Percentiles rank a stretch among this genome's conserved stretches.
phyloP scores from a whole-genome alignment of 2,888 invertebrate genomes.

The Strigamia crassipes region DNA sequence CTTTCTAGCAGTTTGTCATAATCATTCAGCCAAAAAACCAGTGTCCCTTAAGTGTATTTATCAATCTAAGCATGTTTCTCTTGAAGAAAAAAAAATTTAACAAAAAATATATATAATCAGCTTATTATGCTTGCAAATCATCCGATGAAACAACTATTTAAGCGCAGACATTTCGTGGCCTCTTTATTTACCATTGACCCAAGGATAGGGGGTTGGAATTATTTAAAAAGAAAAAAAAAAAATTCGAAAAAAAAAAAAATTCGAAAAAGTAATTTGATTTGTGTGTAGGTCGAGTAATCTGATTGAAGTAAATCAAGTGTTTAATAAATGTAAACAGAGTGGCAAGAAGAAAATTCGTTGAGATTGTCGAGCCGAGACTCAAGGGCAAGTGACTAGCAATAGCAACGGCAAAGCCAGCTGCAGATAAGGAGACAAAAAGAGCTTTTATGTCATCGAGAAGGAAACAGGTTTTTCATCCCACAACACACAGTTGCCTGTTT shows the following conservation, averaged over 20 bases:
- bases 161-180: conserved; percentile 7
- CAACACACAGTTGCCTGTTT: conserved; percentile 29
- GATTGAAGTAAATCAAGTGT: conserved; percentile 22
- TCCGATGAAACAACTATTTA: neutral
- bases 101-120: neutral
- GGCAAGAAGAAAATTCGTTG: neutral
- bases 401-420: conserved; percentile 9
- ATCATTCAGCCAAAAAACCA: no score
- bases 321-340: conserved; percentile 27
- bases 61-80: no score
- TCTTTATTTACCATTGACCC: conserved; percentile 27
- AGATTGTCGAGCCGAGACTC: neutral
- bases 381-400: conserved; percentile 25
- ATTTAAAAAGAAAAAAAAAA: neutral
- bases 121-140: neutral
- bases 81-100: neutral
- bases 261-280: neutral
- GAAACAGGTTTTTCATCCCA: conserved; percentile 22
- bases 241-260: neutral
- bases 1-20: no score
- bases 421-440: conserved; percentile 30
- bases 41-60: no score
- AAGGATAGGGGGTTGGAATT: neutral
- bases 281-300: neutral
- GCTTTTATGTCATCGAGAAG: conserved; percentile 30